These are phyloP conservation scores for Lacerta agilis DNA, from an alignment of 2,797 vertebrate genomes.

Conservation along the genomic window DNA sequence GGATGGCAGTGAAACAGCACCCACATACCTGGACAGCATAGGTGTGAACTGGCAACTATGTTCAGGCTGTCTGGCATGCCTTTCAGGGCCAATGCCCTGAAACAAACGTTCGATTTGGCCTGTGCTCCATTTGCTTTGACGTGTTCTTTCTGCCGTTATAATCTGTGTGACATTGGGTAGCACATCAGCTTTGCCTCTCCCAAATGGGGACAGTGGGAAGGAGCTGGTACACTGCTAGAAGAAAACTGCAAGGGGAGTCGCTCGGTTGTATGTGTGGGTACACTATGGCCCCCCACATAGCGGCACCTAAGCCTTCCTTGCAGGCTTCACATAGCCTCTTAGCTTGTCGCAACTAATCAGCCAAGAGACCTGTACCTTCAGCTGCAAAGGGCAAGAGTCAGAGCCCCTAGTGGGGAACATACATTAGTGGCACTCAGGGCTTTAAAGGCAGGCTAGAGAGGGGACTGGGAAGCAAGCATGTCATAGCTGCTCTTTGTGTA, in stretches of 20 bases:
- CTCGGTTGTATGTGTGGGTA: not conserved
- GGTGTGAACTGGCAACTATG: not conserved
- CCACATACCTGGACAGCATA: not conserved
- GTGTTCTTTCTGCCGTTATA: not conserved
- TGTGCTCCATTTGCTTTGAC: not conserved
- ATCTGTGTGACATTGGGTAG: not conserved
- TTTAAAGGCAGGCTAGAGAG: conserved; percentile 32
- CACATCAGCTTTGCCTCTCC: not conserved
- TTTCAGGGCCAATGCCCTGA: not conserved
- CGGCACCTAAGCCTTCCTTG: not conserved
- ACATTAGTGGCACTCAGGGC: conserved; percentile 38
- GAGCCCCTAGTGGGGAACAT: conserved; percentile 30
- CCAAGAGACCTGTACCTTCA: not conserved
- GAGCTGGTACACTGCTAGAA: not conserved
- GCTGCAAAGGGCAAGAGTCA: conserved; percentile 31
- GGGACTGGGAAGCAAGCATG: conserved; percentile 37
- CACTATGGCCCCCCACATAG: not conserved
- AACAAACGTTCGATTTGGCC: not conserved
- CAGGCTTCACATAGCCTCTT: conserved; percentile 10
- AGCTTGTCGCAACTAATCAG: conserved; percentile 11
- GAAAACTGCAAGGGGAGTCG: not conserved
- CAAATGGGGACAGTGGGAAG: not conserved
- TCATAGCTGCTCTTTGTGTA: conserved; percentile 34
- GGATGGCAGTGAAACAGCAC: not conserved
- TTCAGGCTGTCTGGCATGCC: not conserved